Percentiles rank a stretch among this genome's conserved stretches.
These are phyloP conservation scores for Argyrosomus japonicus DNA, from an alignment of 2,113 vertebrate genomes.

Conservation along the genomic window DNA sequence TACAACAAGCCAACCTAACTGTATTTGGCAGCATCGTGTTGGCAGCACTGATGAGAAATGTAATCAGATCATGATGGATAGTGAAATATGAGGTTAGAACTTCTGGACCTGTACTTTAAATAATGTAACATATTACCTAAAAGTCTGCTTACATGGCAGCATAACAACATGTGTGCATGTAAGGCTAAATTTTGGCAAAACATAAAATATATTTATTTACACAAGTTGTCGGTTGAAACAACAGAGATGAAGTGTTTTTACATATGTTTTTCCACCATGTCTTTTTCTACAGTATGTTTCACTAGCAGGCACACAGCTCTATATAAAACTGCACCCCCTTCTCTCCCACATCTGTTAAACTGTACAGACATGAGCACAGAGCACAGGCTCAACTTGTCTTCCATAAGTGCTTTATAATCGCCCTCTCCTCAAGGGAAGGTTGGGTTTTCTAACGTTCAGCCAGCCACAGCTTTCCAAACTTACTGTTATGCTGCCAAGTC, in stretches of 20 bases:
- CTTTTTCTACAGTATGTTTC: constrained; percentile 18
- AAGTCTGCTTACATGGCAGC: constrained; percentile 35
- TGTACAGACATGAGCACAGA: constrained; percentile 65
- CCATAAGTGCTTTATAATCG: constrained; percentile 79
- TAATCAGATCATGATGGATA: constrained; percentile 67
- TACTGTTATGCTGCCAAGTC: constrained; percentile 44
- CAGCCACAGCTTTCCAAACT: constrained; percentile 63
- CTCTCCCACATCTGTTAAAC: constrained; percentile 76
- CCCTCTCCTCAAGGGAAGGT: constrained; percentile 63
- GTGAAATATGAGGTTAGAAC: constrained; percentile 65
- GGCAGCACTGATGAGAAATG: constrained; percentile 65
- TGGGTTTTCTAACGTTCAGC: constrained; percentile 62
- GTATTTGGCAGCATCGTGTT: constrained; percentile 66
- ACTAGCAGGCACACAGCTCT: constrained; percentile 35
- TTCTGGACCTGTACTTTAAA: constrained; percentile 46
- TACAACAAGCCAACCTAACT: constrained; percentile 54
- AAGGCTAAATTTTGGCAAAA: not conserved
- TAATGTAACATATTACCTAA: constrained; percentile 37
- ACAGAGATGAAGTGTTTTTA: constrained; percentile 19
- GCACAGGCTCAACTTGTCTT: constrained; percentile 75
- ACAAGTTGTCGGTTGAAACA: constrained; percentile 7
- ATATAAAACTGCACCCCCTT: constrained; percentile 60
- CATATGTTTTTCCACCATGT: constrained; percentile 29
- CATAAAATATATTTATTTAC: not conserved
- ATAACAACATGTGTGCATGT: not conserved